Evolutionary conservation across 2,113 vertebrate genomes (phyloP).

Genomic region (Alligator mississippiensis): DNA sequence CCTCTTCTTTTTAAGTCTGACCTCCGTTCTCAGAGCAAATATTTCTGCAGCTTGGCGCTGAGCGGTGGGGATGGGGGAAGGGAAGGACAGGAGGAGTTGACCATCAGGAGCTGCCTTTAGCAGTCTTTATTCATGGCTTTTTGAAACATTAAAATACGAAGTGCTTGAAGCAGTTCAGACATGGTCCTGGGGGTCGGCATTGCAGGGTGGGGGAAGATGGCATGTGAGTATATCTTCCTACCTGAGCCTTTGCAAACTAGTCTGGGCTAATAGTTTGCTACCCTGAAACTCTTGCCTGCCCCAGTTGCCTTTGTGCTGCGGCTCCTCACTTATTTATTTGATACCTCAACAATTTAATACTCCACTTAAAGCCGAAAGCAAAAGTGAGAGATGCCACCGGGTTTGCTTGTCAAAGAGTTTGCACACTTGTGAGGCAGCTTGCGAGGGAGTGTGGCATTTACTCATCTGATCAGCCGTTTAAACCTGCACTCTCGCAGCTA

Average conservation of each 20-base stretch:
- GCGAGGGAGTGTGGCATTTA: not conserved
- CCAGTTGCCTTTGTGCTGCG: not conserved
- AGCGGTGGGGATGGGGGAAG: not conserved
- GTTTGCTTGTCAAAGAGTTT: not conserved
- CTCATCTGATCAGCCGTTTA: not conserved
- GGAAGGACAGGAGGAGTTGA: not conserved
- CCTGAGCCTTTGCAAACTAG: not conserved
- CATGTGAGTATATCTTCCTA: not conserved
- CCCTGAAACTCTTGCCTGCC: not conserved
- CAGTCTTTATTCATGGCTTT: not conserved
- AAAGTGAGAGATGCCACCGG: not conserved
- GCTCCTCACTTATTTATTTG: not conserved
- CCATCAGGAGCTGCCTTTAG: not conserved
- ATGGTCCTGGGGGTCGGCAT: not conserved
- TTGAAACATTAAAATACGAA: not conserved
- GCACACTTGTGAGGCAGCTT: not conserved
- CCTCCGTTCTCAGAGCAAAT: not conserved
- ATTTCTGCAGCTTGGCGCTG: fast-evolving
- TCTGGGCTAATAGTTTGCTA: not conserved
- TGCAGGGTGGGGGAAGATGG: not conserved
- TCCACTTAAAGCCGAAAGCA: not conserved
- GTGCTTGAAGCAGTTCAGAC: not conserved
- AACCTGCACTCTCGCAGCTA: not conserved
- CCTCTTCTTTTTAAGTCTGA: not conserved
- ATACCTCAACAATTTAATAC: not conserved